Evolutionary conservation across 2,113 vertebrate genomes (phyloP), one percentile per base, ranked within the genome.

Genomic region (Nyctereutes procyonoides): DNA sequence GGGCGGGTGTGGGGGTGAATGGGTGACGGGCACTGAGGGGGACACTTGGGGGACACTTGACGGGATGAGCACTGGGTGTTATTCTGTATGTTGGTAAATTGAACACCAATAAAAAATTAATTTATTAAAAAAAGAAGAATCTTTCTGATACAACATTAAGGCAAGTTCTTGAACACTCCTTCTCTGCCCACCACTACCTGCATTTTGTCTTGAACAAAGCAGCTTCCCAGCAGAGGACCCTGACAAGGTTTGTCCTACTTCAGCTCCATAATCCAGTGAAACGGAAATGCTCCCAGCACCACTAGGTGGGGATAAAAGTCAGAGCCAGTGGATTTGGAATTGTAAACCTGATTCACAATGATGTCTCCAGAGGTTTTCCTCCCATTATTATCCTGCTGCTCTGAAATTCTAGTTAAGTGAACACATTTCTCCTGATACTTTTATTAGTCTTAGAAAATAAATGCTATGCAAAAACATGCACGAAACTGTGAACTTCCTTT

Each of bases 231-330:
- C 56, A 58, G 53, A 83, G 56, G 3, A 20, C 4, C 35, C 56
- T 17, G 67, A 35, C 15, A 4, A 30, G 13, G 5, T 48, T 95
- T 28, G 43, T 43, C 43, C 43, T 60, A 73, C n/a, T 17, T 81
- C 7, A 35, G 8, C 7, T 60, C 56, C 69, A 0, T 38, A n/a
- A 62, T 6, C 14, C 30, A 63, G 53, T 28, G 58, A 93, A 8
- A 20, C 11, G 28, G 76, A 20, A 86, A 86, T 79, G 19, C 43
- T 76, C 38, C 24, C 22, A 3, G 43, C 32, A 69, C 87, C 96
- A 90, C 90, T 69, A 97, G 96, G 56, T 82, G 94, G 94, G 20
- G 17, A 48, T 87, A 96, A 55, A 97, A 55, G 51, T 12, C 67
- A 88, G 65, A 16, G 38, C 6, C 38, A 53, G 17, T 0, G 2